Conservation (phyloP, 2,888 invertebrate genomes). For the Allygus modestus region DNA sequence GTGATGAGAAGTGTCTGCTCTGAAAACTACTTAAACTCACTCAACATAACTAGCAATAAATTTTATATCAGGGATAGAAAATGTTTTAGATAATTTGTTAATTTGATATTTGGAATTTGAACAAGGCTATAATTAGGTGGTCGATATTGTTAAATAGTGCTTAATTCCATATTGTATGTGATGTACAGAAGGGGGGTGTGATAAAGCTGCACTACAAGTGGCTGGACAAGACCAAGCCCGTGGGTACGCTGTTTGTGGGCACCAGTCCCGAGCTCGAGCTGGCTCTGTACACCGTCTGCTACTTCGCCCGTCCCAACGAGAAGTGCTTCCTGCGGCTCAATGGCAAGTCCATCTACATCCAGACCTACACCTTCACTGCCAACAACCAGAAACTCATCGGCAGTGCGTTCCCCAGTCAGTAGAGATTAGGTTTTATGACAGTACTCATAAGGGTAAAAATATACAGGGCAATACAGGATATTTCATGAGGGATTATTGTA, state of each 20-base stretch:
- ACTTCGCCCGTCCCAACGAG: slow-evolving; percentile 76
- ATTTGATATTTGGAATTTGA: too few relatives aligned
- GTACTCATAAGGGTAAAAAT: too few relatives aligned
- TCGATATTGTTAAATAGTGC: too few relatives aligned
- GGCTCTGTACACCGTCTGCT: slow-evolving; percentile 80
- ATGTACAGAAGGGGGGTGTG: slow-evolving; percentile 73
- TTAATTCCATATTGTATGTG: too few relatives aligned
- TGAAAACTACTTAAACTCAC: too few relatives aligned
- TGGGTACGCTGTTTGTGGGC: slow-evolving; percentile 76
- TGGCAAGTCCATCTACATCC: slow-evolving; percentile 74
- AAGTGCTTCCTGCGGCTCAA: slow-evolving; percentile 75
- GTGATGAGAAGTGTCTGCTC: too few relatives aligned
- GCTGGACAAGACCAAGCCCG: slow-evolving; percentile 73
- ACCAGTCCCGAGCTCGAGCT: slow-evolving; percentile 80
- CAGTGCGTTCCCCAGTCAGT: slow-evolving; percentile 63
- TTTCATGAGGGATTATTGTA: too few relatives aligned
- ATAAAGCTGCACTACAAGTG: slow-evolving; percentile 75
- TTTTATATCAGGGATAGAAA: too few relatives aligned
- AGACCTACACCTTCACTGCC: slow-evolving; percentile 67
- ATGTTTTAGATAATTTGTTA: too few relatives aligned
- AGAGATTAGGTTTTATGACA: neutral
- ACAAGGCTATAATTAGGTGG: too few relatives aligned
- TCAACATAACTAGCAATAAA: too few relatives aligned
- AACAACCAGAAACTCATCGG: slow-evolving; percentile 64
- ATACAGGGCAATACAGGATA: too few relatives aligned